Evolutionary conservation across 2,888 invertebrate species (phyloP).

Genomic region (Busseola fusca): DNA sequence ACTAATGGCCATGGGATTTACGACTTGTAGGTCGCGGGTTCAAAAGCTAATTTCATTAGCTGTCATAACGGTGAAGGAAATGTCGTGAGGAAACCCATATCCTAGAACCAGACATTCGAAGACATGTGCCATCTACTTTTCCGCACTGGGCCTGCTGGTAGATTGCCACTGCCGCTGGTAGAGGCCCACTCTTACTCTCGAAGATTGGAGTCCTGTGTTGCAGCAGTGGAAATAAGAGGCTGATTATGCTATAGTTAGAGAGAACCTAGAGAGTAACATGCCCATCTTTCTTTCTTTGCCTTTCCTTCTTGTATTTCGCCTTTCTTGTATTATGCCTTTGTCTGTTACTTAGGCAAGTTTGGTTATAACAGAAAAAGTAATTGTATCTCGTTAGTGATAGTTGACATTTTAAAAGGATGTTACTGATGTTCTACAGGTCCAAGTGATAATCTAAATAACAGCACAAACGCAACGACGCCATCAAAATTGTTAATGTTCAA

Average conservation of each 20-base stretch:
- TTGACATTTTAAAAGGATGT: neutral
- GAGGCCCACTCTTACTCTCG: neutral
- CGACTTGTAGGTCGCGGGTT: neutral
- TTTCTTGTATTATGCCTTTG: neutral
- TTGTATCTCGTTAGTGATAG: neutral
- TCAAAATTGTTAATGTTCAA: neutral
- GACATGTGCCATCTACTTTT: neutral
- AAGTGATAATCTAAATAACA: neutral
- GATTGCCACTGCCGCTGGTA: no score
- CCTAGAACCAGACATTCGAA: neutral
- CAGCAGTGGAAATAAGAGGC: neutral
- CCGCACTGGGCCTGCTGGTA: neutral
- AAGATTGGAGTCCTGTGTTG: neutral
- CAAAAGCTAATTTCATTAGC: neutral
- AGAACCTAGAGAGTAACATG: no score
- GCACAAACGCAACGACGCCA: neutral
- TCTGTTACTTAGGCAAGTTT: neutral
- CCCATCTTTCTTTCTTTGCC: no score
- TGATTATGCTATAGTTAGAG: neutral
- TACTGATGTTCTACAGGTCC: conserved; percentile 13
- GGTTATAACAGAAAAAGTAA: neutral
- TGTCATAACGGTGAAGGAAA: neutral
- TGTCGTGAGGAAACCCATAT: neutral
- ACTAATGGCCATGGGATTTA: neutral
- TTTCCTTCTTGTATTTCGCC: no score